Evolutionary conservation across 2,888 invertebrate species (phyloP), one percentile per base, ranked within the genome.

Genomic region (Geotrupes spiniger): DNA sequence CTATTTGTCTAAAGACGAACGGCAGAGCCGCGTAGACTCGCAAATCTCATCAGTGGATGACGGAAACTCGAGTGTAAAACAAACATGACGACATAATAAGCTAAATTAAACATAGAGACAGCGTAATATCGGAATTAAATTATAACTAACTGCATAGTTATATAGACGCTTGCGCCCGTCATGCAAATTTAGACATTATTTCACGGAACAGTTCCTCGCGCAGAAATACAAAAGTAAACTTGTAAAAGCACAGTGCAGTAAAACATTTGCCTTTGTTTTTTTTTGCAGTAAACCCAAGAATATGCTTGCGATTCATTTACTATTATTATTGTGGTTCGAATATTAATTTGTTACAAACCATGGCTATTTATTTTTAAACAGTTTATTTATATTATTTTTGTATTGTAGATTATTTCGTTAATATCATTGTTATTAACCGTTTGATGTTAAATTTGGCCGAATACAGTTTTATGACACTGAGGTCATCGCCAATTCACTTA

Each of bases 31-130:
- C 33, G 43, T 27, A 33, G 28, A 40, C 39, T 59, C 52, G 62
- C 61, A 65, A 67, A 68, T 68, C 64, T 66, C 67, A 66, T 68
- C 65, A 67, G 63, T 48, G 63, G 60, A 66, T 63, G 62, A 63
- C 62, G 61, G 58, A 63, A 63, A 63, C 59, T 65, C 57, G 59
- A 66, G 66, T 64, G 66, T 63, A 68, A 63, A 62, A 65, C 66
- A 68, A 67, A 68, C 64, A 68, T 64, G 62, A 63, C 64, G 63
- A 66, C 63, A 65, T 68, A 68, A 68, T 68, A 68, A 68, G 65
- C 65, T 62, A 66, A 68, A 68, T 68, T 68, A 68, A 66, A 66
- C 64, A 65, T 60, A 59, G 65, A 63, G 63, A 59, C 62, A 60
- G 64, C 61, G 64, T 64, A 63, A 65, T 66, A 65, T 67, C 61